Evolutionary conservation across 2,113 vertebrate species (phyloP).

Genomic region (Chaetorhynchus papuensis): DNA sequence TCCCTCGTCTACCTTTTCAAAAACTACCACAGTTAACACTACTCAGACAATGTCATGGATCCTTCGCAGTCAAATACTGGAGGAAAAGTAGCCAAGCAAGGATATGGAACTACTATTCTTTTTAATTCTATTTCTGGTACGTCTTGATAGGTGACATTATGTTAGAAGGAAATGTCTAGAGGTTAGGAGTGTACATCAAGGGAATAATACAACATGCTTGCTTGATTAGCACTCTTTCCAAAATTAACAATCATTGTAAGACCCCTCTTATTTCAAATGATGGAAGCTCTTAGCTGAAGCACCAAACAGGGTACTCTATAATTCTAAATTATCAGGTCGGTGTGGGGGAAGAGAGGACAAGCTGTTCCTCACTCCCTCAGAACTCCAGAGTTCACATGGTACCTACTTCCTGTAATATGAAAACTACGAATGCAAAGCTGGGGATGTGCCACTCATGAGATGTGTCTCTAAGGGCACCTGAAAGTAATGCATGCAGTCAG

Average conservation of each 20-base stretch:
- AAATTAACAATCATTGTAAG: neutral
- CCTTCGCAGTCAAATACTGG: neutral
- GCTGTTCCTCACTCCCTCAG: neutral
- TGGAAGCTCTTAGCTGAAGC: neutral
- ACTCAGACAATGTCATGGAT: neutral
- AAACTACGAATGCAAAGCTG: neutral
- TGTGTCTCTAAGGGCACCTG: neutral
- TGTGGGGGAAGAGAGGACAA: accelerated
- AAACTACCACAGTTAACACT: neutral
- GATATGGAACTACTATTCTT: neutral
- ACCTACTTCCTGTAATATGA: accelerated
- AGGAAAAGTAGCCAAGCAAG: neutral
- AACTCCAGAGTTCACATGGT: neutral
- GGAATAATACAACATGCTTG: neutral
- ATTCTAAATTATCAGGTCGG: neutral
- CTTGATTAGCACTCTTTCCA: neutral
- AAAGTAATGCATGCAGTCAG: neutral
- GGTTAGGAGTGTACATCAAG: neutral
- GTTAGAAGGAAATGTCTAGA: neutral
- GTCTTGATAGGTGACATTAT: neutral
- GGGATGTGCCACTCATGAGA: neutral
- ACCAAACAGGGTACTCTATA: neutral
- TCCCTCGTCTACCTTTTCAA: neutral
- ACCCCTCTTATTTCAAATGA: neutral
- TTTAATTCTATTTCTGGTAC: neutral